Base-by-base conservation (phyloP, 2,888 invertebrate species). In the Andrena hattorfiana region DNA sequence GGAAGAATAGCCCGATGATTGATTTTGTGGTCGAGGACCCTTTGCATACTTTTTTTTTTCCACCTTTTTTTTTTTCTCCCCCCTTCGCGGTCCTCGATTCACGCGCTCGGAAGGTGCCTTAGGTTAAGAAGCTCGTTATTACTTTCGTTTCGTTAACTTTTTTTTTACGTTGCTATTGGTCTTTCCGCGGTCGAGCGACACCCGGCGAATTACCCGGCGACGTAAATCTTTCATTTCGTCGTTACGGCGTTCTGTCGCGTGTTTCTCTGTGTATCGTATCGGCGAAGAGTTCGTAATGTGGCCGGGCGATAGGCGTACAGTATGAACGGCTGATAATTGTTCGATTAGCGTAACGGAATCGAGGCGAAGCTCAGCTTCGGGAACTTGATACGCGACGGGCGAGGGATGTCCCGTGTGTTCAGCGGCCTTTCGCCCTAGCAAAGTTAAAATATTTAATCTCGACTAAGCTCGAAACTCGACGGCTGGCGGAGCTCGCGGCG, bases 401-500 rank as follows among this genome's bases (percentile, higher is more conserved):
- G 86, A 77, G 73, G 77, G 56, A 69, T 81, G 85, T 83, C 85
- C 83, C 87, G 87, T 90, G 91, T 90, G 90, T 92, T 90, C 90
- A 90, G 90, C 90, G 90, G 66, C 49, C 73, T 88, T 88, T 89
- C 84, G 84, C 82, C 74, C 85, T 87, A 88, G 86, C 85, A 81
- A 87, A 87, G 81, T 77, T 83, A 78, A 88, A 83, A 87, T 91
- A 90, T 92, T 92, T 90, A 91, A 91, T 91, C 90, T 87, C 91
- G 92, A 93, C 93, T 93, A 92, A 93, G 90, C 93, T 93, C 92
- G 92, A 92, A 90, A 87, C 83, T 86, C 82, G 78, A 66, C 76
- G 62, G 56, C 23, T 20, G 23, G 13, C 42, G 62, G 35, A 13
- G 60, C 30, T 30, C 30, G 60, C 20, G 32, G 10, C 23, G 10